Conservation (phyloP, 2,888 invertebrate species). For the Troglohyphantes excavatus region DNA sequence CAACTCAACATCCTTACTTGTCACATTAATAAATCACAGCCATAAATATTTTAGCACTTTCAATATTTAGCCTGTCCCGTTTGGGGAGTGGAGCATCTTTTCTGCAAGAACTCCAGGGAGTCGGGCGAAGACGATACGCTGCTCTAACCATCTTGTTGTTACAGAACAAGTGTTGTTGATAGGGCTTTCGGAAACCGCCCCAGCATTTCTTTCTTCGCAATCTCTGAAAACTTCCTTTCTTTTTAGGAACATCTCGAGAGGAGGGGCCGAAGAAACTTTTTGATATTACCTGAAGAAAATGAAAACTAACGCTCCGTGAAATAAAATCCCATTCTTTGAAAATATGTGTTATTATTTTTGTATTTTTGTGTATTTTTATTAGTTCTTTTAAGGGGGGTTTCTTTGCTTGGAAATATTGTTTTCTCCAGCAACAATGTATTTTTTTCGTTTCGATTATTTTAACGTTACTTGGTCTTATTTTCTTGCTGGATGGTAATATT, state of each 20-base stretch:
- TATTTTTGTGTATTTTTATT: neutral
- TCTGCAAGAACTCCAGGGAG: neutral
- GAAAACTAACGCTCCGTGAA: conserved; percentile 40
- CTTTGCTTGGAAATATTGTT: neutral
- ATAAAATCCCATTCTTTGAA: conserved; percentile 21
- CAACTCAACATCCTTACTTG: neutral
- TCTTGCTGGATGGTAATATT: neutral
- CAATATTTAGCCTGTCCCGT: neutral
- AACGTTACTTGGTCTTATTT: neutral
- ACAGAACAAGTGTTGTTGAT: conserved; percentile 4
- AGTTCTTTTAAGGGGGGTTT: no score
- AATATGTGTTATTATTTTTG: neutral
- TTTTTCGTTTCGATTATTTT: neutral
- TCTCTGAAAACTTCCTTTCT: conserved; percentile 25
- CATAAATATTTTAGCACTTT: neutral
- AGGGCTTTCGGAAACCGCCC: conserved; percentile 22
- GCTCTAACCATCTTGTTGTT: neutral
- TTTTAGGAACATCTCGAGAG: neutral
- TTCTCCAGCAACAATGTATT: neutral
- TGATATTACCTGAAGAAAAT: conserved; percentile 40
- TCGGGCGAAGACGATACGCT: neutral
- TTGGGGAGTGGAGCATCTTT: neutral
- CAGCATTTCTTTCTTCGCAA: neutral
- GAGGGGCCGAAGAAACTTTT: neutral
- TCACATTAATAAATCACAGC: neutral